These are phyloP conservation scores for Acanthosoma haemorrhoidale DNA, from an alignment of 2,888 invertebrate species.

Conservation along the genomic window DNA sequence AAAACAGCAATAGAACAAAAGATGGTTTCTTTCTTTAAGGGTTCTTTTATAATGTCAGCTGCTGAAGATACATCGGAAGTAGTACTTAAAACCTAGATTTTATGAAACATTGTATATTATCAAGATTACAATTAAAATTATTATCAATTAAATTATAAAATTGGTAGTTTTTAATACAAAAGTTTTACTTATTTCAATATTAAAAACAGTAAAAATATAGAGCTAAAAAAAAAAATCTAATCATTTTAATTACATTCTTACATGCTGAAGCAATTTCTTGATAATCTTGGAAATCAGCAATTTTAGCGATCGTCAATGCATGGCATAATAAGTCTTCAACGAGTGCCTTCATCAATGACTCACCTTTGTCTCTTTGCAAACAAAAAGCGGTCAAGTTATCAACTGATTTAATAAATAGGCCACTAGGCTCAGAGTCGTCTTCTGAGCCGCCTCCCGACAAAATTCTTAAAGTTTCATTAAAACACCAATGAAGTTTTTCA, in stretches of 20 bases:
- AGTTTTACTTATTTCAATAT: background rate
- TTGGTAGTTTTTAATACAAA: background rate
- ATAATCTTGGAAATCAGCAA: slow-evolving; percentile 46
- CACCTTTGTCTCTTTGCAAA: slow-evolving; percentile 31
- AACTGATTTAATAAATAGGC: slow-evolving; percentile 32
- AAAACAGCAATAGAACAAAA: slow-evolving; percentile 53
- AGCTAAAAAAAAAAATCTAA: no score
- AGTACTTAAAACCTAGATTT: slow-evolving; percentile 23
- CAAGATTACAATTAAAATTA: background rate
- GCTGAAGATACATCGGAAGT: slow-evolving; percentile 3
- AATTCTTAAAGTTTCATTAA: slow-evolving; percentile 35
- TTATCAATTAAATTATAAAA: background rate
- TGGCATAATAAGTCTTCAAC: slow-evolving; percentile 48
- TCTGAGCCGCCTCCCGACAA: slow-evolving; percentile 31
- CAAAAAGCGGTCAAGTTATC: slow-evolving; percentile 31
- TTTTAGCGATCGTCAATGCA: slow-evolving; percentile 48
- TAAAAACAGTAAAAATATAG: background rate
- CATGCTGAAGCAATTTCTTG: slow-evolving; percentile 47
- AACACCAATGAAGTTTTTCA: slow-evolving; percentile 39
- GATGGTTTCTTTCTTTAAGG: slow-evolving; percentile 23
- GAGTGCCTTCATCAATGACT: slow-evolving; percentile 34
- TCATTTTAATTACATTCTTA: slow-evolving; percentile 45
- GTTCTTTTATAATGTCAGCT: background rate
- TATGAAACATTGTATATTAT: background rate
- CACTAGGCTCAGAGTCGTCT: slow-evolving; percentile 34